Evolutionary conservation across 2,888 invertebrate genomes (phyloP).

Genomic region (Eupeodes latifasciatus): DNA sequence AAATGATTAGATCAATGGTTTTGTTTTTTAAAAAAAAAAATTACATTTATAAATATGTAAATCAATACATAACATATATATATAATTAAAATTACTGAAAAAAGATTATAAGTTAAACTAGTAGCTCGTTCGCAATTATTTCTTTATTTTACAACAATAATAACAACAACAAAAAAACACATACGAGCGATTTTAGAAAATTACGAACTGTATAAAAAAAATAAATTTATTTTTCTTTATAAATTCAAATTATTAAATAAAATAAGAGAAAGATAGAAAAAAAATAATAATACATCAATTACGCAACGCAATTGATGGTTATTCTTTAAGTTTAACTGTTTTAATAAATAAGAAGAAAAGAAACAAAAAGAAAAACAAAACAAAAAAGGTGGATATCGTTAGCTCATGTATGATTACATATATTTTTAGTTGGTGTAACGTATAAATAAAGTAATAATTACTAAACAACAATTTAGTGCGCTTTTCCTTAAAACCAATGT

Average conservation of each 20-base stretch:
- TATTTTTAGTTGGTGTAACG: conserved; percentile 73
- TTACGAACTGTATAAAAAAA: conserved; percentile 54
- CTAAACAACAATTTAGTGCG: conserved; percentile 28
- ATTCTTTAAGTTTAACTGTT: conserved; percentile 63
- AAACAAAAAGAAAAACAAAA: not conserved
- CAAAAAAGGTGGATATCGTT: conserved; percentile 62
- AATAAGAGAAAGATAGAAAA: conserved; percentile 27
- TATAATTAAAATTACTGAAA: conserved; percentile 41
- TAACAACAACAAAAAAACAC: conserved; percentile 2
- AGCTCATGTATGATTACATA: conserved; percentile 62
- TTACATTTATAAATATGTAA: conserved; percentile 44
- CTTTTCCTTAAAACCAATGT: too few species aligned
- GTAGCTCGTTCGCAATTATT: conserved; percentile 37
- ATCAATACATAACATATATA: conserved; percentile 29
- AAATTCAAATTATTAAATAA: not conserved
- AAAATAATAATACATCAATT: conserved; percentile 53
- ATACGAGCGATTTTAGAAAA: conserved; percentile 42
- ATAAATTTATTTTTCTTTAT: conserved; percentile 32
- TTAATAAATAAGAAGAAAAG: not conserved
- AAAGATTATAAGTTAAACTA: conserved; percentile 12
- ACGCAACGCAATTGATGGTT: conserved; percentile 66
- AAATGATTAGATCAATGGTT: conserved; percentile 55
- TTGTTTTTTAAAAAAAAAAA: conserved; percentile 22
- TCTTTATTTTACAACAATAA: not conserved
- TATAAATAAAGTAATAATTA: conserved; percentile 71